A percentile compares a stretch with the other conserved stretches of the same genome.
phyloP scores from a whole-genome alignment of 2,797 vertebrate species.

The Kryptopterus vitreolus region DNA sequence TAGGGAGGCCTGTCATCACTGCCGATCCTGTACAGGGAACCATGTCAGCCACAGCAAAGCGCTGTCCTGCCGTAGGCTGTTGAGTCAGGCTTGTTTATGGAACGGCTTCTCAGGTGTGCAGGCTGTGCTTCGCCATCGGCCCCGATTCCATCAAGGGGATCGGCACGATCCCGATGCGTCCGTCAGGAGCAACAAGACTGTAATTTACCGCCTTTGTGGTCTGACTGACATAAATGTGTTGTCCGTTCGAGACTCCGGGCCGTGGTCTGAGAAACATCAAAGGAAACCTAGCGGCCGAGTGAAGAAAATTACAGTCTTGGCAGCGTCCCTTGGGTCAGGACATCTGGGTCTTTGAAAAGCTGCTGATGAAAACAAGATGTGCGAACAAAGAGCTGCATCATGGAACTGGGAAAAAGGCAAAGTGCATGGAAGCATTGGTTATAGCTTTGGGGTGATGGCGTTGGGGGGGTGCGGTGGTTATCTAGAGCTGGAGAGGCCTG shows the following conservation, averaged over 20 bases:
- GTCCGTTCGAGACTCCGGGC: not conserved
- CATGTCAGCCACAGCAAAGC: constrained; percentile 36
- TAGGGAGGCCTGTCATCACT: constrained; percentile 51
- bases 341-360: constrained; percentile 46
- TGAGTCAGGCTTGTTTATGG: constrained; percentile 40
- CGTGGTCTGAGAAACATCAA: constrained; percentile 31
- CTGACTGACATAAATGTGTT: constrained; percentile 41
- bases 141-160: constrained; percentile 19
- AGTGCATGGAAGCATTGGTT: constrained; percentile 2
- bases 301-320: constrained; percentile 34
- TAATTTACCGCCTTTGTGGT: constrained; percentile 46
- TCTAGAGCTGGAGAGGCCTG: not conserved
- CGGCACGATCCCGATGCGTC: constrained; percentile 26
- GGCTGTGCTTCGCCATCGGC: constrained; percentile 1
- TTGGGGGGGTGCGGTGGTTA: too few relatives aligned
- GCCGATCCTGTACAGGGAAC: constrained; percentile 40
- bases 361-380: constrained; percentile 43
- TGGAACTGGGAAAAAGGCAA: not conserved
- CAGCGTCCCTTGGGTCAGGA: constrained; percentile 14
- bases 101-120: constrained; percentile 47
- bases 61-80: constrained; percentile 33
- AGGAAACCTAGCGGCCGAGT: constrained; percentile 8
- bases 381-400: constrained; percentile 14
- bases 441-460: constrained; percentile 1
- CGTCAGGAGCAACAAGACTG: constrained; percentile 19